Evolutionary conservation across 2,888 invertebrate genomes (phyloP), one percentile per base, ranked within the genome.

Genomic region (Leistus spinibarbis): DNA sequence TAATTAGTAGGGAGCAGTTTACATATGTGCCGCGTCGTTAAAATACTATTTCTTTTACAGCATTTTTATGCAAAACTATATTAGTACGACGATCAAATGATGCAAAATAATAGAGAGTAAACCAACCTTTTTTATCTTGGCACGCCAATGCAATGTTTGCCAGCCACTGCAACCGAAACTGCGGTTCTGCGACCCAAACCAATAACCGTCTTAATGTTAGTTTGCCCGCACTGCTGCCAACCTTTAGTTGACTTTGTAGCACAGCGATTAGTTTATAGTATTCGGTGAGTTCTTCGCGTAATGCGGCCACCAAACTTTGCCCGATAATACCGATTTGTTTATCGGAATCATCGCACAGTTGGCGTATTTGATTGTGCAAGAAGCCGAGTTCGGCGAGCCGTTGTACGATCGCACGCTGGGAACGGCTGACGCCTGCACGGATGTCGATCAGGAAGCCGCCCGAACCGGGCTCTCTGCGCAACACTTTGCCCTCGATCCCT

Each of bases 181-280:
- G 85, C 0, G 96, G 96, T 81, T 96, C 94, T 66, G 91, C 91
- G 0, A 94, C 91, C 95, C 96, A 96, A 20, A 96, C 91, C 70
- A 92, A 89, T 67, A 96, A 87, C 74, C 92, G 89, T 56, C 93
- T 88, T 69, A 97, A 85, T 0, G 95, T 93, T 77, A 91, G 85
- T 68, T 83, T 83, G 0, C 81, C 78, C 67, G 81, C 75, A 71
- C 82, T 82, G 54, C 78, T 78, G 9, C 78, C 78, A 23, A 81
- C 82, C 64, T 81, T 83, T 68, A 84, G 78, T 89, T 95, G 94
- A 70, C 95, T 93, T 84, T 97, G 96, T 69, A 98, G 87, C 69
- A 95, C 87, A 0, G 97, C 96, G 75, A 98, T 90, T 79, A 96
- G 91, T 78, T 95, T 90, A 84, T 96, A 97, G 85, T 95, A 98